Percentiles rank a stretch among this genome's conserved stretches.
Conservation (phyloP, 2,888 invertebrate species). For the Cinara cedri region DNA sequence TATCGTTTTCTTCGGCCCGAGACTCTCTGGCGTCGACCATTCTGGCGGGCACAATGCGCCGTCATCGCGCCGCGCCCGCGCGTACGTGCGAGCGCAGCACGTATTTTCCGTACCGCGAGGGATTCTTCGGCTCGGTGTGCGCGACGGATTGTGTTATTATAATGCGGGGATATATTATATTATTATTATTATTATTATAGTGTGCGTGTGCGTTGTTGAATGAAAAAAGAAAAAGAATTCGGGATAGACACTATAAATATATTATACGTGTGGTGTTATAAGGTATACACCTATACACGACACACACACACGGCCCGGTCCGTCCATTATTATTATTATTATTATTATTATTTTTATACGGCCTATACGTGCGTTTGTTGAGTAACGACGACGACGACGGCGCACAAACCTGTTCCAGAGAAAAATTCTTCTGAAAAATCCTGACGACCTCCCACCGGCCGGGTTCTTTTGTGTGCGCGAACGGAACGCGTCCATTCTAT, state of each 20-base stretch:
- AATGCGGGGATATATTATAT: background rate
- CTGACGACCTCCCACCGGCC: constrained; percentile 53
- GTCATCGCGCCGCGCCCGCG: background rate
- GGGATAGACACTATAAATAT: background rate
- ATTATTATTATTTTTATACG: constrained; percentile 50
- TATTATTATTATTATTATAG: constrained; percentile 30
- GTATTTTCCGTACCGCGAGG: background rate
- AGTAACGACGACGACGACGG: constrained; percentile 33
- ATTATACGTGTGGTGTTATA: background rate
- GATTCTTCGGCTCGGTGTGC: constrained; percentile 30
- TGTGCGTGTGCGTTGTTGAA: constrained; percentile 30
- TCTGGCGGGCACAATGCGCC: no score
- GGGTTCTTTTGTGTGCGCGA: constrained; percentile 44
- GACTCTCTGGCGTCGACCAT: no score
- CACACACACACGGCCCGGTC: background rate
- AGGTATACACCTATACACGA: background rate
- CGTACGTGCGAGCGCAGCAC: background rate
- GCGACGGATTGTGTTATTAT: background rate
- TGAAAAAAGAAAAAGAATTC: constrained; percentile 50
- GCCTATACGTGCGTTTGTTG: constrained; percentile 52
- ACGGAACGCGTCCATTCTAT: constrained; percentile 55
- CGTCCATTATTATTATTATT: constrained; percentile 55
- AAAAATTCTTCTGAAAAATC: constrained; percentile 57
- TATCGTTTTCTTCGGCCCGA: no score
- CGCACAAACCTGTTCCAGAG: constrained; percentile 54